Percentiles rank a stretch among this genome's conserved stretches.
phyloP scores from a whole-genome alignment of 2,113 vertebrate species.

The Hippocampus barbouri region DNA sequence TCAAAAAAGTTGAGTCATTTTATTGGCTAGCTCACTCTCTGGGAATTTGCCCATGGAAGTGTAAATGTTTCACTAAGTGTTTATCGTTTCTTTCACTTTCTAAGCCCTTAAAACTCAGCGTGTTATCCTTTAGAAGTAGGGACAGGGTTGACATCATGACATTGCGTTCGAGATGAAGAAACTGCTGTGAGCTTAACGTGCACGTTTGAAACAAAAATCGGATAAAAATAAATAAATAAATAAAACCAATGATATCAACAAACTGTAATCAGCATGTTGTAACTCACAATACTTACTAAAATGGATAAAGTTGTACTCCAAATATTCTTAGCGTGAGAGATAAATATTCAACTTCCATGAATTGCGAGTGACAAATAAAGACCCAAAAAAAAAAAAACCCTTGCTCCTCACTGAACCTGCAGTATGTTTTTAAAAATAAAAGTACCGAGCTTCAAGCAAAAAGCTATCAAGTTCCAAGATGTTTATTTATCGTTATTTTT shows the following conservation, averaged over 20 bases:
- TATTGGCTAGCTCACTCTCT: slow-evolving; percentile 37
- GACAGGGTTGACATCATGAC: background rate
- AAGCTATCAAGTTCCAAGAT: too few species aligned
- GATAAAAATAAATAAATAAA: background rate
- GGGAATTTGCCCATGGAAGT: slow-evolving; percentile 53
- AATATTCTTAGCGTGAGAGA: too few species aligned
- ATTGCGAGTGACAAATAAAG: background rate
- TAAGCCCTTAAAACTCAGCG: slow-evolving; percentile 10
- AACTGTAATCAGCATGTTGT: background rate
- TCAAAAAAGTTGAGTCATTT: slow-evolving; percentile 35
- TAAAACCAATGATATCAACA: background rate
- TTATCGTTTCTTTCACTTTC: slow-evolving; percentile 14
- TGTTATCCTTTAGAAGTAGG: slow-evolving; percentile 5
- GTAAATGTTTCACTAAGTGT: slow-evolving; percentile 38
- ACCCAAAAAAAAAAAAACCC: too few species aligned
- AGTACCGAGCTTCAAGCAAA: too few species aligned
- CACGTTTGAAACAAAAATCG: background rate
- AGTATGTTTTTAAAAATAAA: too few species aligned
- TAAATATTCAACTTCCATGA: background rate
- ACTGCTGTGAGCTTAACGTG: background rate
- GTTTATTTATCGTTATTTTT: too few species aligned
- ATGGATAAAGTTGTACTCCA: too few species aligned
- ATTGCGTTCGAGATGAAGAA: background rate
- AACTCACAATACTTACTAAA: background rate
- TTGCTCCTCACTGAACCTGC: too few species aligned